phyloP scores from a whole-genome alignment of 1,140 invertebrate species.

The Wiebesia pumilae region DNA sequence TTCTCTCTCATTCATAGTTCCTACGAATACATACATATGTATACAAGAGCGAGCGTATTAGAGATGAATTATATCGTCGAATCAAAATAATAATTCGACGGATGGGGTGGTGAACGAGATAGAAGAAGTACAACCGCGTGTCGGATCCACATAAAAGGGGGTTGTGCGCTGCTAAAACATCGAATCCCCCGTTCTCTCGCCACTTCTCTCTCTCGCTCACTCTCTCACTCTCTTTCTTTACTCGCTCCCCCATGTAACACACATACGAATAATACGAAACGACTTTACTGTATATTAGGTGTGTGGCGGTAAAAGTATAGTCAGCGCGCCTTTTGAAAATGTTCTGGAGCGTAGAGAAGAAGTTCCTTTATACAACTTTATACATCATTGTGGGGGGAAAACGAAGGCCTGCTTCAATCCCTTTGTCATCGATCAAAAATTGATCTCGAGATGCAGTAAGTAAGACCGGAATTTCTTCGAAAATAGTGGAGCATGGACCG shows the following conservation, averaged over 20 bases:
- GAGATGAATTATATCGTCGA: slow-evolving; percentile 72
- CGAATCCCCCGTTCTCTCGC: slow-evolving; percentile 39
- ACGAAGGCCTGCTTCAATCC: too few species aligned
- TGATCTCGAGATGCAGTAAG: neutral
- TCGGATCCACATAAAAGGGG: slow-evolving; percentile 60
- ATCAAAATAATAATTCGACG: slow-evolving; percentile 75
- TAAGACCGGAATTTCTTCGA: neutral
- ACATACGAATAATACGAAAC: slow-evolving; percentile 32
- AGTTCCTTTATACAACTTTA: neutral
- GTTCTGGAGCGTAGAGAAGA: neutral
- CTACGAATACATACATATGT: slow-evolving; percentile 27
- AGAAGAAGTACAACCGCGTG: slow-evolving; percentile 42
- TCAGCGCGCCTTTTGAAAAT: slow-evolving; percentile 13
- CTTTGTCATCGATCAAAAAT: neutral
- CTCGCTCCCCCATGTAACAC: neutral
- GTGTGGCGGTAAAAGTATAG: neutral
- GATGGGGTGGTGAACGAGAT: slow-evolving; percentile 61
- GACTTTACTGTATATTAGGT: slow-evolving; percentile 28
- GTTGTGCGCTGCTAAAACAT: slow-evolving; percentile 60
- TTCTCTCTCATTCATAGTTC: neutral
- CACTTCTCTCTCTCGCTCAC: neutral
- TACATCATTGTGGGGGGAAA: too few species aligned
- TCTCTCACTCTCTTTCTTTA: neutral
- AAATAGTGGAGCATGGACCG: neutral
- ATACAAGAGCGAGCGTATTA: slow-evolving; percentile 59